Conservation (phyloP, 2,113 vertebrate genomes). For the Silurus glanis region DNA sequence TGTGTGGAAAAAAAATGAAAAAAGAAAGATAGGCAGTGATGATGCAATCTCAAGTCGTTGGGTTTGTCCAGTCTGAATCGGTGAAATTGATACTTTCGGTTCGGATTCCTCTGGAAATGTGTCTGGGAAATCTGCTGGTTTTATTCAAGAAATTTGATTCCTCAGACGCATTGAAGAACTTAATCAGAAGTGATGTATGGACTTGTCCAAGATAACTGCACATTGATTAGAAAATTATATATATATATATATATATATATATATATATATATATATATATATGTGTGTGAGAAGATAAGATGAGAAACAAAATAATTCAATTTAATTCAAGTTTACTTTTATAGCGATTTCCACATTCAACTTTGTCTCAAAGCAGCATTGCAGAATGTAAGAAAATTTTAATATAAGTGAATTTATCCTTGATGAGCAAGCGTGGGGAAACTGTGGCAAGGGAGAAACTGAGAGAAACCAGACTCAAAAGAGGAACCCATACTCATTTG, state of each 20-base stretch:
- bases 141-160: neutral
- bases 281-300: too few species aligned
- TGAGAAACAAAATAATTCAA: too few species aligned
- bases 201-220: neutral
- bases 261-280: neutral
- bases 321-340: too few species aligned
- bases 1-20: neutral
- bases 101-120: neutral
- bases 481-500: too few species aligned
- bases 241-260: neutral
- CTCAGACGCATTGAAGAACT: neutral
- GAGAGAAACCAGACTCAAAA: too few species aligned
- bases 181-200: neutral
- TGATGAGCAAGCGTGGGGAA: too few species aligned
- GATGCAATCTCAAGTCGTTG: neutral
- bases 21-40: neutral
- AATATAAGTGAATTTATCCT: too few species aligned
- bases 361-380: too few species aligned
- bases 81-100: neutral
- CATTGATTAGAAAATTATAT: neutral
- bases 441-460: too few species aligned
- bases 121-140: neutral
- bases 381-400: too few species aligned
- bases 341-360: too few species aligned
- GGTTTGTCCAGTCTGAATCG: neutral